Evolutionary conservation across 2,113 vertebrate species (phyloP).

Genomic region (Oceanites oceanicus): DNA sequence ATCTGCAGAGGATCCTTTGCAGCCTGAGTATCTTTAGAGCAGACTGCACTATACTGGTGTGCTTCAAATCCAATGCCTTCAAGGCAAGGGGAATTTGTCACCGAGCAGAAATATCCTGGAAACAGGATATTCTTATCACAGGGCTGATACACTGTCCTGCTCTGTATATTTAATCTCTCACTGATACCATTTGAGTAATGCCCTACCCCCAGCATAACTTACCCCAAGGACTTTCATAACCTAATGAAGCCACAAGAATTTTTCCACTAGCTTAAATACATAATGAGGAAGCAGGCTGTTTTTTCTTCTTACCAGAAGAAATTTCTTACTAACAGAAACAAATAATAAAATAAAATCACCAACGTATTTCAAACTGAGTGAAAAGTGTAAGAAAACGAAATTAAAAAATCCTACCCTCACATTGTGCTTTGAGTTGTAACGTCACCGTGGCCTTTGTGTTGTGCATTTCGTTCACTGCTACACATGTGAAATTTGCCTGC

Average conservation of each 20-base stretch:
- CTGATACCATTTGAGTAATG: neutral
- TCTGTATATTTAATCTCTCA: neutral
- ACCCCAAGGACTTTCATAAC: neutral
- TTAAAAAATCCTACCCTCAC: neutral
- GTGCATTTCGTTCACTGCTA: neutral
- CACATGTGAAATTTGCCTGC: constrained; percentile 35
- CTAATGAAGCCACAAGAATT: neutral
- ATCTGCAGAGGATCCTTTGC: neutral
- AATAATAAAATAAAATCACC: neutral
- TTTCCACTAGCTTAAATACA: neutral
- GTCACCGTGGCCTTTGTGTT: neutral
- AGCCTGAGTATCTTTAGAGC: neutral
- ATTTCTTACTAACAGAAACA: neutral
- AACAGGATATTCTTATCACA: neutral
- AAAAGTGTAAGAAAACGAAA: neutral
- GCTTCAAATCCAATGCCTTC: neutral
- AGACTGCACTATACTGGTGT: neutral
- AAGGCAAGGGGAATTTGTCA: neutral
- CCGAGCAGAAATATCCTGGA: neutral
- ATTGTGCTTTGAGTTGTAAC: constrained; percentile 16
- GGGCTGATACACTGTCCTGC: neutral
- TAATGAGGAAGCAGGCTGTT: neutral
- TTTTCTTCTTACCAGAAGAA: neutral
- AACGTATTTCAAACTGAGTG: neutral
- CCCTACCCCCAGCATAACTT: neutral